These are phyloP conservation scores for Caenorhabditis brenneri DNA, from an alignment of 1,140 invertebrate species.

Conservation along the genomic window DNA sequence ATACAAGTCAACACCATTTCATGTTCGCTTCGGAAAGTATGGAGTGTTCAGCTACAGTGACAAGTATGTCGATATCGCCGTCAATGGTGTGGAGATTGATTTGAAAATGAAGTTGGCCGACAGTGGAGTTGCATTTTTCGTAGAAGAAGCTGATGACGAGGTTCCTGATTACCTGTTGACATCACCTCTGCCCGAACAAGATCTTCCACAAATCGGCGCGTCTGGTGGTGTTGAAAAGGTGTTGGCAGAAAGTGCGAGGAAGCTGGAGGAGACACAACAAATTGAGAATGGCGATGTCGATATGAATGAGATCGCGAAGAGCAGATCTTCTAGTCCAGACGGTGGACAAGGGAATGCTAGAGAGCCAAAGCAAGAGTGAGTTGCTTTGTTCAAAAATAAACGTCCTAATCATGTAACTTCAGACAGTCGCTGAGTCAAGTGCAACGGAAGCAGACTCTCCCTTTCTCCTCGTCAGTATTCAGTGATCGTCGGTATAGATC, in stretches of 20 bases:
- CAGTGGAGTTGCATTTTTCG: slow-evolving; percentile 97
- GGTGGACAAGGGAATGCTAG: slow-evolving; percentile 32
- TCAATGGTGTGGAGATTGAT: slow-evolving; percentile 87
- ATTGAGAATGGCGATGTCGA: slow-evolving; percentile 16
- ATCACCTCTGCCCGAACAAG: slow-evolving; percentile 26
- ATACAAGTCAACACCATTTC: slow-evolving; percentile 93
- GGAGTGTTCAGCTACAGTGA: slow-evolving; percentile 91
- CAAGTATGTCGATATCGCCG: slow-evolving; percentile 96
- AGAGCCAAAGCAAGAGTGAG: slow-evolving; percentile 38
- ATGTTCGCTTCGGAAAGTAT: slow-evolving; percentile 97
- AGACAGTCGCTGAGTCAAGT: slow-evolving; percentile 44
- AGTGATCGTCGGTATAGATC: slow-evolving; percentile 61
- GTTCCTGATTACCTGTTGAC: slow-evolving; percentile 42
- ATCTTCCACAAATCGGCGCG: neutral
- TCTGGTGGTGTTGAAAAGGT: neutral
- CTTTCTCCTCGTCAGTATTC: slow-evolving; percentile 65
- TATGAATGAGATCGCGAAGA: slow-evolving; percentile 17
- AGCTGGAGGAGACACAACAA: slow-evolving; percentile 42
- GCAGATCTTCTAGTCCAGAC: slow-evolving; percentile 11
- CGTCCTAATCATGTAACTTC: neutral
- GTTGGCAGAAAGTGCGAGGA: slow-evolving; percentile 53
- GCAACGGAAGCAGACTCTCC: slow-evolving; percentile 58
- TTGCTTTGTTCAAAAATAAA: neutral
- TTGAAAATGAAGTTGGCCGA: slow-evolving; percentile 99
- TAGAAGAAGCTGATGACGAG: slow-evolving; percentile 76